These are phyloP conservation scores for Propithecus perrieri DNA, from an alignment of 2,797 vertebrate genomes.

Conservation along the genomic window DNA sequence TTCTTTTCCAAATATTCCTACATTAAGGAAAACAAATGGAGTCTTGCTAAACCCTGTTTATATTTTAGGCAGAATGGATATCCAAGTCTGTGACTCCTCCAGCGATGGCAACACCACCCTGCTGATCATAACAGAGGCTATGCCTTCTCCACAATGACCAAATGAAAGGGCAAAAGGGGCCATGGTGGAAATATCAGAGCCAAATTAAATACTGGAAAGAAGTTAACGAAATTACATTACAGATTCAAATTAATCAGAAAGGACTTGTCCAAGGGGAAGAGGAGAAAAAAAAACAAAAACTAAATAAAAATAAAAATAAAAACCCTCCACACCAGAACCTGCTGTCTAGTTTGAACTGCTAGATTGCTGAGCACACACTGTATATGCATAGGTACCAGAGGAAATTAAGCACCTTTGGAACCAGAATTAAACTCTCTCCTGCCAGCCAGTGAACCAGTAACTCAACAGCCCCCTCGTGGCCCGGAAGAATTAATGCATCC, in stretches of 20 bases:
- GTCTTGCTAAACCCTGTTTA: not conserved
- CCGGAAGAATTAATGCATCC: conserved; percentile 57
- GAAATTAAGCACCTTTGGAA: conserved; percentile 65
- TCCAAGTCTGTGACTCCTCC: not conserved
- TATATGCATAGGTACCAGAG: conserved; percentile 54
- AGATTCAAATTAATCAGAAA: conserved; percentile 35
- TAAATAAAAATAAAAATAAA: fast-evolving
- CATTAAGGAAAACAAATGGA: not conserved
- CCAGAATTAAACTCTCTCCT: conserved; percentile 20
- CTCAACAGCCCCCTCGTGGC: conserved; percentile 63
- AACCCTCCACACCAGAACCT: not conserved
- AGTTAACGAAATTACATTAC: conserved; percentile 7
- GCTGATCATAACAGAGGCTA: not conserved
- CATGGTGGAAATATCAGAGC: not conserved
- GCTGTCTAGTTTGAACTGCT: conserved; percentile 62
- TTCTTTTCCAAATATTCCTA: not conserved
- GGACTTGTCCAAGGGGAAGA: not conserved
- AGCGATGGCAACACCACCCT: not conserved
- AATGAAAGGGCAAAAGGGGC: not conserved
- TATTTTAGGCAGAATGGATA: not conserved
- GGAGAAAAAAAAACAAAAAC: too few relatives aligned
- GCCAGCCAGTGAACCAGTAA: conserved; percentile 52
- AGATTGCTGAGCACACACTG: conserved; percentile 40
- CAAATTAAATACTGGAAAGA: conserved; percentile 16
- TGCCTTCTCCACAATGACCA: not conserved